Evolutionary conservation across 2,888 invertebrate species (phyloP).

Genomic region (Tineola bisselliella): DNA sequence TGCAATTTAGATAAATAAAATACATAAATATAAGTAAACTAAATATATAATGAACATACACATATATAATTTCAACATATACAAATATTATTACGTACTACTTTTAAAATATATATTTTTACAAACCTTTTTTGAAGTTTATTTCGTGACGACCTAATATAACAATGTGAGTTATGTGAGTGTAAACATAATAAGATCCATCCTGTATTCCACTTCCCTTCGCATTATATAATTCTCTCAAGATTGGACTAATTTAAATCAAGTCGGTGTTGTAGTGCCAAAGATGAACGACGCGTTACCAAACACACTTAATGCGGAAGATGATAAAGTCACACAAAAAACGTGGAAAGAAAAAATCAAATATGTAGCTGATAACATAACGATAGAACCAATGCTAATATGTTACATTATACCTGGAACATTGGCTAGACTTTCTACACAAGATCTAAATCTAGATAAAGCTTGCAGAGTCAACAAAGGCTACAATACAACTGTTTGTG

Average conservation of each 20-base stretch:
- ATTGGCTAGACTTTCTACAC: conserved; percentile 71
- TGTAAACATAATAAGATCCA: background rate
- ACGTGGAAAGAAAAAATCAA: conserved; percentile 29
- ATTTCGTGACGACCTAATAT: too few relatives aligned
- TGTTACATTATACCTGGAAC: conserved; percentile 62
- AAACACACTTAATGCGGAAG: background rate
- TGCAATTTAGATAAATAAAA: too few relatives aligned
- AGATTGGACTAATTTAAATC: background rate
- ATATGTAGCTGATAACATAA: conserved; percentile 46
- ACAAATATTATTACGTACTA: too few relatives aligned
- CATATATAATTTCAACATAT: too few relatives aligned
- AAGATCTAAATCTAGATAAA: conserved; percentile 77
- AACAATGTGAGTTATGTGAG: background rate
- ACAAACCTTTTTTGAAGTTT: too few relatives aligned
- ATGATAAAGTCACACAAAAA: conserved; percentile 23
- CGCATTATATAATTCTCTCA: background rate
- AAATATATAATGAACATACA: too few relatives aligned
- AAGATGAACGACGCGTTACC: background rate
- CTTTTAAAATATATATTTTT: too few relatives aligned
- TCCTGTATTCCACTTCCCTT: background rate
- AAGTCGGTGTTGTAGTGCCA: background rate
- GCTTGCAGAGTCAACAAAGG: conserved; percentile 76
- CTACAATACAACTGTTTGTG: conserved; percentile 62
- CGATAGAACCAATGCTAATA: conserved; percentile 62
- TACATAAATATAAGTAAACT: too few relatives aligned